Evolutionary conservation across 2,113 vertebrate species (phyloP).

Genomic region (Panthera leo): DNA sequence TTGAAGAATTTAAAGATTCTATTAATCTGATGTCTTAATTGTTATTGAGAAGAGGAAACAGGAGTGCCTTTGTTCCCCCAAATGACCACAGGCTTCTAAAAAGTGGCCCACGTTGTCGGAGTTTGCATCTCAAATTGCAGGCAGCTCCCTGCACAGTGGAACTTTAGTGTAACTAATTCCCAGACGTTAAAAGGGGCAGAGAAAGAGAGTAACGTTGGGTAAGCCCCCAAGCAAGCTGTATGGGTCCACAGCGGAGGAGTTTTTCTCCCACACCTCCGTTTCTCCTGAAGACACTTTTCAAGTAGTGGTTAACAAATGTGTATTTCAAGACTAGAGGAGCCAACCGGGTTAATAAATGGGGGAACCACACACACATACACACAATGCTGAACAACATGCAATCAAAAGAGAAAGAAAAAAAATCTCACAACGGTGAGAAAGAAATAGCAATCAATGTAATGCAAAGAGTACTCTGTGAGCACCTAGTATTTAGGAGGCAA

Average conservation of each 20-base stretch:
- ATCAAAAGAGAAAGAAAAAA: neutral
- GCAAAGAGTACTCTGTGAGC: neutral
- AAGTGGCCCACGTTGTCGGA: constrained; percentile 70
- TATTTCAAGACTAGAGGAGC: neutral
- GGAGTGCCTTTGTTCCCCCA: constrained; percentile 73
- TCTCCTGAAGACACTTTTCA: neutral
- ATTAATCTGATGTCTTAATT: constrained; percentile 83
- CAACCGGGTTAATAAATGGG: neutral
- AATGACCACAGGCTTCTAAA: constrained; percentile 60
- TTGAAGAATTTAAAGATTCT: constrained; percentile 82
- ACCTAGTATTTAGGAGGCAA: neutral
- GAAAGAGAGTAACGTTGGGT: neutral
- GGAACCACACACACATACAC: neutral
- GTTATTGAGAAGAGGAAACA: constrained; percentile 81
- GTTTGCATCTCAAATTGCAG: constrained; percentile 71
- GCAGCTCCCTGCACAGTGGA: constrained; percentile 64
- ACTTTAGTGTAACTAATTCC: constrained; percentile 74
- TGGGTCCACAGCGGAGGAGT: neutral
- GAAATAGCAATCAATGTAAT: neutral
- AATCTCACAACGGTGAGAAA: neutral
- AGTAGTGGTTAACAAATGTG: neutral
- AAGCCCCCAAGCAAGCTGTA: neutral
- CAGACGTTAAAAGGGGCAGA: neutral
- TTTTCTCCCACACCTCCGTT: neutral
- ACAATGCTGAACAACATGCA: neutral